Conservation (phyloP, 2,113 vertebrate genomes). For the Hemicordylus capensis region DNA sequence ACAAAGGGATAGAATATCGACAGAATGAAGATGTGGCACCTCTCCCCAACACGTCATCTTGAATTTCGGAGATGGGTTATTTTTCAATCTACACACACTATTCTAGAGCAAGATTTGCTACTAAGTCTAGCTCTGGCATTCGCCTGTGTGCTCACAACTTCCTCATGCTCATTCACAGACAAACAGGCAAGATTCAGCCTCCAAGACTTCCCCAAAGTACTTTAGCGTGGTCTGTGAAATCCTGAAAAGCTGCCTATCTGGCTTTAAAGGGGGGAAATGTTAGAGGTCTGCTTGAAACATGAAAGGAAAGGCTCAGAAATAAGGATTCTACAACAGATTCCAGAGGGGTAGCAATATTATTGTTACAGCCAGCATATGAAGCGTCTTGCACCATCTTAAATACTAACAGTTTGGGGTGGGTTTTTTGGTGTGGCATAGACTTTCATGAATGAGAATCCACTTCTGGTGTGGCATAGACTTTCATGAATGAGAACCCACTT, state of each 20-base stretch:
- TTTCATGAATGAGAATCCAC: too few relatives aligned
- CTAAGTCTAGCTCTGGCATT: background rate
- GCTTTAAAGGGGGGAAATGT: background rate
- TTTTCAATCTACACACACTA: background rate
- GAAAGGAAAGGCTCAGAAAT: background rate
- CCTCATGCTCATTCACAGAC: background rate
- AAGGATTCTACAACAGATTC: background rate
- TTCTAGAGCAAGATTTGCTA: too few relatives aligned
- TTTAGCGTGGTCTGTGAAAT: background rate
- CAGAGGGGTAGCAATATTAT: background rate
- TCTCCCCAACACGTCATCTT: background rate
- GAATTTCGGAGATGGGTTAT: background rate
- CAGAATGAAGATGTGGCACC: background rate
- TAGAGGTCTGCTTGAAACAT: background rate
- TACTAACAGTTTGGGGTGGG: too few relatives aligned
- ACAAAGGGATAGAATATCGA: background rate
- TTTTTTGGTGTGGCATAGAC: too few relatives aligned
- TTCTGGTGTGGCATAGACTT: background rate
- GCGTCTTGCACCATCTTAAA: too few relatives aligned
- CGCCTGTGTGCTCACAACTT: background rate
- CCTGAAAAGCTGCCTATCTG: background rate
- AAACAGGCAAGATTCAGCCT: background rate
- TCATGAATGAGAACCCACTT: background rate
- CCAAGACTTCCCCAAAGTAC: background rate
- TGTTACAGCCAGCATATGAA: background rate